Conservation (phyloP, 2,113 vertebrate species). For the Bucco capensis region DNA sequence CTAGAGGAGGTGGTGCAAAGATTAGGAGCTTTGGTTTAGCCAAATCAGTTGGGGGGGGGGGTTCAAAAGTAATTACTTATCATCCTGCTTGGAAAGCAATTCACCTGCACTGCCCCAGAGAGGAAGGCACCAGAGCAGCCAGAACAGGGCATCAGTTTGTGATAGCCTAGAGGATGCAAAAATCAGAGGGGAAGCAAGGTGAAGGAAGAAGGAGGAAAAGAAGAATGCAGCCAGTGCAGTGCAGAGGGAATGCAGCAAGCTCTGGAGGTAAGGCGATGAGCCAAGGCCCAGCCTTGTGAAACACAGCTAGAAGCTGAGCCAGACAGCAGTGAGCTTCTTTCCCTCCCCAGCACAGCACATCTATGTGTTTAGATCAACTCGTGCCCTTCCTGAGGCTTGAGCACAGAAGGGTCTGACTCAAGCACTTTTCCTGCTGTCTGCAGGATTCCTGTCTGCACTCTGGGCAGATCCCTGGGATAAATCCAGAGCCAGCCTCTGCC, state of each 20-base stretch:
- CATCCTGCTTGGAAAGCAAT: background rate
- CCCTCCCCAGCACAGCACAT: background rate
- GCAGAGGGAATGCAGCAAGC: background rate
- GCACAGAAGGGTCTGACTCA: constrained; percentile 33
- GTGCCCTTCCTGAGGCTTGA: constrained; percentile 18
- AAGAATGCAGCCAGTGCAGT: background rate
- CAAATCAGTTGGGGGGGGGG: background rate
- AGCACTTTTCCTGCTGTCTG: constrained; percentile 1
- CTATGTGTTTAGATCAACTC: constrained; percentile 15
- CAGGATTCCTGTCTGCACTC: background rate
- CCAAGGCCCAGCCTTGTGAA: constrained; percentile 1
- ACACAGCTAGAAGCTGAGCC: constrained; percentile 6
- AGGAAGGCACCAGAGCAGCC: background rate
- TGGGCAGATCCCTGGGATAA: constrained; percentile 1
- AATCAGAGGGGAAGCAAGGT: background rate
- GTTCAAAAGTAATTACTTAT: background rate
- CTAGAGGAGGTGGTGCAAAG: background rate
- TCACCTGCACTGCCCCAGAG: background rate
- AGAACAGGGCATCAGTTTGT: background rate
- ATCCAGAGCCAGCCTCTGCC: constrained; percentile 10
- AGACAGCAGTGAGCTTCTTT: background rate
- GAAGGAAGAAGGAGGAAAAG: background rate
- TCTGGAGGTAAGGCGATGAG: background rate
- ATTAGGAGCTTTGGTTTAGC: background rate
- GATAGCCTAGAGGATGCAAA: background rate